Percentiles rank a stretch among this genome's conserved stretches.
Evolutionary conservation across 2,113 vertebrate species (phyloP).

Genomic region (Odontesthes bonariensis): DNA sequence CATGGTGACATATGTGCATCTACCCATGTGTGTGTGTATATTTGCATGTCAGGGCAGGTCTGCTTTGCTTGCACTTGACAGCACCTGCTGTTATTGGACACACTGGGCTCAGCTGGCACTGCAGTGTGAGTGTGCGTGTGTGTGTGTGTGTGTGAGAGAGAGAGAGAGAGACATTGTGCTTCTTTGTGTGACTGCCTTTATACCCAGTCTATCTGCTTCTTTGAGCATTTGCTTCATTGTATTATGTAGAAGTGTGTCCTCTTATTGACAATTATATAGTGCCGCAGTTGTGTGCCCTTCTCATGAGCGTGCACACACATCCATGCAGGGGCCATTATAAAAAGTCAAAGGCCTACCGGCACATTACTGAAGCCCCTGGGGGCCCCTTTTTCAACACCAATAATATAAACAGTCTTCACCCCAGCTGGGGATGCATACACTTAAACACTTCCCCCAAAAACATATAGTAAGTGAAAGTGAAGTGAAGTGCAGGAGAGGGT

Average conservation of each 20-base stretch:
- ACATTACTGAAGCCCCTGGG: conserved; percentile 66
- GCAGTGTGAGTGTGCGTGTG: conserved; percentile 42
- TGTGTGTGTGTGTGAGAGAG: conserved; percentile 16
- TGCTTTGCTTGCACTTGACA: conserved; percentile 72
- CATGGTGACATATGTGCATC: conserved; percentile 40
- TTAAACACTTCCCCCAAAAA: conserved; percentile 11
- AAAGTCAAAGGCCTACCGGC: conserved; percentile 69
- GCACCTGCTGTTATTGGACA: conserved; percentile 77
- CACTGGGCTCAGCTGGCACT: conserved; percentile 75
- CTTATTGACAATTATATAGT: conserved; percentile 64
- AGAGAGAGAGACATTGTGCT: conserved; percentile 34
- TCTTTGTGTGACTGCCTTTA: conserved; percentile 58
- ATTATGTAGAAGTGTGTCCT: conserved; percentile 67
- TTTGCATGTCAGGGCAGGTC: conserved; percentile 62
- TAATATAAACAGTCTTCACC: conserved; percentile 75
- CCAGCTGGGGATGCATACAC: conserved; percentile 64
- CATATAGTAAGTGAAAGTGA: conserved; percentile 37
- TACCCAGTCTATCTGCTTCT: conserved; percentile 45
- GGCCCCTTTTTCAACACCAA: conserved; percentile 69
- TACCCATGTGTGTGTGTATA: conserved; percentile 38
- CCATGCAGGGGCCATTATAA: conserved; percentile 61
- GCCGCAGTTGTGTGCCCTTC: conserved; percentile 42
- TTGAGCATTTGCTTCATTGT: conserved; percentile 59
- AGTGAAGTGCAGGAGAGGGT: conserved; percentile 4
- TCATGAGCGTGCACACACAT: conserved; percentile 29